Conservation (phyloP, 2,888 invertebrate genomes). For the Dusona sp. region DNA sequence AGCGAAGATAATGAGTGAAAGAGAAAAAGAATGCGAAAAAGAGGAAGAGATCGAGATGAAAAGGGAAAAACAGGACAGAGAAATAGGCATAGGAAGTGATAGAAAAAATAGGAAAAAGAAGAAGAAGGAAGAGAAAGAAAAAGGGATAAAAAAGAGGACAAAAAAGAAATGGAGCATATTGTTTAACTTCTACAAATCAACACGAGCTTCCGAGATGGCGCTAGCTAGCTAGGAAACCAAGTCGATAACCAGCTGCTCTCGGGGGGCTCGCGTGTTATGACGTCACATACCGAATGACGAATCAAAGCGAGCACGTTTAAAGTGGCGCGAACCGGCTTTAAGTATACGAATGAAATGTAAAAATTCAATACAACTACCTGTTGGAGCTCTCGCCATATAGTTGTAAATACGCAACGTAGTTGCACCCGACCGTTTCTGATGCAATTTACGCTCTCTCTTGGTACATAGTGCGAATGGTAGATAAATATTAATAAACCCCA, state of each 20-base stretch:
- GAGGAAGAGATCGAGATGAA: neutral
- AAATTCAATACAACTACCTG: slow-evolving; percentile 52
- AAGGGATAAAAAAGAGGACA: neutral
- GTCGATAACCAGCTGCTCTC: slow-evolving; percentile 18
- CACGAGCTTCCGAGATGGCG: slow-evolving; percentile 9
- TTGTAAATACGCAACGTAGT: slow-evolving; percentile 7
- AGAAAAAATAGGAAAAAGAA: too few relatives aligned
- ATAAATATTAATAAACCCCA: slow-evolving; percentile 12
- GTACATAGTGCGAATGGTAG: neutral
- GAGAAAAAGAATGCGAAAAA: neutral
- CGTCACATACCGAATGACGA: slow-evolving; percentile 43
- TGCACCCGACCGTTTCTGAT: slow-evolving; percentile 35
- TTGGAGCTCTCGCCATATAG: slow-evolving; percentile 38
- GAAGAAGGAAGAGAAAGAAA: neutral
- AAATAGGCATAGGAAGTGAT: neutral
- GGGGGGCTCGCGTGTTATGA: slow-evolving; percentile 20
- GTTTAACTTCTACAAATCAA: neutral
- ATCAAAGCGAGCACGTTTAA: neutral
- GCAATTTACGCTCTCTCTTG: slow-evolving; percentile 47
- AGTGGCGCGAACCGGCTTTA: slow-evolving; percentile 2
- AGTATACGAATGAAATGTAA: slow-evolving; percentile 27
- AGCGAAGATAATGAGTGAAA: neutral
- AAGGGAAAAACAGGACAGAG: neutral
- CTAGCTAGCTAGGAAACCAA: slow-evolving; percentile 2
- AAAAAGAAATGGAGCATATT: neutral